Percentiles rank a stretch among this genome's conserved stretches.
Conservation (phyloP, 2,797 vertebrate species). For the Cephalopachus bancanus region DNA sequence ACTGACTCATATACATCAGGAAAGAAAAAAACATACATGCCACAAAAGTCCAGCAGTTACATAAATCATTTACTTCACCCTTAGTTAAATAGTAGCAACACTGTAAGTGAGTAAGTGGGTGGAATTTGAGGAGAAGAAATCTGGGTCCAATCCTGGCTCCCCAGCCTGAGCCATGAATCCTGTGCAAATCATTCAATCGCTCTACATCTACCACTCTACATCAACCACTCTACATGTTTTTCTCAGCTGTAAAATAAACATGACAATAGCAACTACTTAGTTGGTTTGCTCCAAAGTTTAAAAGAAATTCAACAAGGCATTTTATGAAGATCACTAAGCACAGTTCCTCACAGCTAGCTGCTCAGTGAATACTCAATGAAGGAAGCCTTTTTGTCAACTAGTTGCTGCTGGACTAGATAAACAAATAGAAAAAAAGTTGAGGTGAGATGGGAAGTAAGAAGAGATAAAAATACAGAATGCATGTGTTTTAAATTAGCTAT, state of each 20-base stretch:
- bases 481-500: slow-evolving; percentile 75
- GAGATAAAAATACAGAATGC: neutral
- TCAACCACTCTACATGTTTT: neutral
- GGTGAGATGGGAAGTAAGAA: neutral
- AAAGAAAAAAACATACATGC: neutral
- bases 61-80: neutral
- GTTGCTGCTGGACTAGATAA: slow-evolving; percentile 20
- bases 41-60: neutral
- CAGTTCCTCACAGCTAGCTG: neutral
- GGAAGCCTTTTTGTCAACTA: neutral
- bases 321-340: neutral
- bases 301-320: neutral
- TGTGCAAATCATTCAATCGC: neutral
- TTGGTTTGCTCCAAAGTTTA: neutral
- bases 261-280: neutral
- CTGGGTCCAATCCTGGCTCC: neutral
- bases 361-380: neutral
- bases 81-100: neutral
- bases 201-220: neutral
- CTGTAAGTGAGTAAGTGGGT: neutral
- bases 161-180: neutral
- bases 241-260: slow-evolving; percentile 15
- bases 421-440: slow-evolving; percentile 12
- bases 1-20: neutral
- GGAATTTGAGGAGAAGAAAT: neutral